These are phyloP conservation scores for Branchipolynoe longqiensis DNA, from an alignment of 2,888 invertebrate genomes.

Conservation along the genomic window DNA sequence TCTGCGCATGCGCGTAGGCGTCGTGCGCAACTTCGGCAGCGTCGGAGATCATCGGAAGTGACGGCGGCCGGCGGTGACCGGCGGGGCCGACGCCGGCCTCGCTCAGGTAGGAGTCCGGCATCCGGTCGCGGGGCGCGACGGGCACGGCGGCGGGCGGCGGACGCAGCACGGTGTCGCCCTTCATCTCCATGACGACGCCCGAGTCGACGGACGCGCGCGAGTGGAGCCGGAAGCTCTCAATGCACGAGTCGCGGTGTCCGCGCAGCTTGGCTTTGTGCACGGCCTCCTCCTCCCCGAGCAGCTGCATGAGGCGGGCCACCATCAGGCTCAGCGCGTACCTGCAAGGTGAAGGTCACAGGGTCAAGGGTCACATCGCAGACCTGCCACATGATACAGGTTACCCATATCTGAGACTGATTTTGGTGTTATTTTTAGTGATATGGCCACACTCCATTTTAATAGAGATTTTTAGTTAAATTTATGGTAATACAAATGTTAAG, in stretches of 20 bases:
- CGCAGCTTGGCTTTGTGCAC: constrained; percentile 40
- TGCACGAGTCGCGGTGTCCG: constrained; percentile 33
- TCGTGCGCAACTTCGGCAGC: too few species aligned
- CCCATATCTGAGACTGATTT: neutral
- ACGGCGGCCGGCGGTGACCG: neutral
- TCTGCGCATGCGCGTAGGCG: too few species aligned
- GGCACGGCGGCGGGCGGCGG: constrained; percentile 31
- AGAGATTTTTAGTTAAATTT: neutral
- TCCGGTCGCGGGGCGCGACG: neutral
- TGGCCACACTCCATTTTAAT: neutral
- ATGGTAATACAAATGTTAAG: neutral
- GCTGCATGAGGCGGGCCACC: constrained; percentile 31
- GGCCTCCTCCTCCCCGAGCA: constrained; percentile 42
- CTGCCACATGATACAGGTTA: neutral
- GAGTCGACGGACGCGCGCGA: constrained; percentile 37
- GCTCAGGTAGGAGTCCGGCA: constrained; percentile 16
- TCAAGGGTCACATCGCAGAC: neutral
- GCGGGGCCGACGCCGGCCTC: neutral
- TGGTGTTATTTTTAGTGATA: neutral
- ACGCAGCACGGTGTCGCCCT: neutral
- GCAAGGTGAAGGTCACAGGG: neutral
- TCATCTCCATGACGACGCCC: constrained; percentile 44
- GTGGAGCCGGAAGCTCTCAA: constrained; percentile 43
- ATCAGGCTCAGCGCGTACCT: constrained; percentile 46
- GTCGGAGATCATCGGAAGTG: neutral